phyloP scores from a whole-genome alignment of 2,888 invertebrate genomes.

The Drosophila conformis region DNA sequence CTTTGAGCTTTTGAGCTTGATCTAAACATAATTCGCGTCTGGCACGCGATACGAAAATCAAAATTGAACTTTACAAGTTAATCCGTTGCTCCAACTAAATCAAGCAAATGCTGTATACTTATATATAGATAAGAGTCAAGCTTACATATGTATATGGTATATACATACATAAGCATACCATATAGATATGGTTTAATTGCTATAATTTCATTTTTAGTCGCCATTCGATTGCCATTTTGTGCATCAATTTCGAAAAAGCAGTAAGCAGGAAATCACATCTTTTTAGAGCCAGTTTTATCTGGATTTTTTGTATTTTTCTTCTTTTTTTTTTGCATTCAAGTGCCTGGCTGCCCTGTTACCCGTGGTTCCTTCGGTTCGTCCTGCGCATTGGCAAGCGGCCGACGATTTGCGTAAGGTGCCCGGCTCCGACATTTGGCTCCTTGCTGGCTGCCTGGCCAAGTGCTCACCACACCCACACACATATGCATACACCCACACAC shows the following conservation, averaged over 20 bases:
- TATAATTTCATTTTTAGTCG: not conserved
- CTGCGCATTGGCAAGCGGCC: constrained; percentile 71
- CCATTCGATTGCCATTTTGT: constrained; percentile 29
- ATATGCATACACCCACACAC: constrained; percentile 12
- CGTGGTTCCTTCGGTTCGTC: constrained; percentile 68
- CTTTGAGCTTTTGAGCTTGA: constrained; percentile 65
- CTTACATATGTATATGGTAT: not conserved
- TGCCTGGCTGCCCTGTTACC: constrained; percentile 26
- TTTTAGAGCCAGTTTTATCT: constrained; percentile 2
- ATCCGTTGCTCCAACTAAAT: constrained; percentile 62
- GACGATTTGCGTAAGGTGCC: constrained; percentile 79
- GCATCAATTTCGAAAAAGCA: constrained; percentile 25
- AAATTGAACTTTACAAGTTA: constrained; percentile 79
- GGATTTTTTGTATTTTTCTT: not conserved
- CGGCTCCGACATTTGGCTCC: constrained; percentile 58
- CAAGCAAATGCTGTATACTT: constrained; percentile 11
- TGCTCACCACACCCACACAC: constrained; percentile 23
- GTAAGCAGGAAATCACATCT: constrained; percentile 27
- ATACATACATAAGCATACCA: not conserved
- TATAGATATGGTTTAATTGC: not conserved
- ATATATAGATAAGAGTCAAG: constrained; percentile 3
- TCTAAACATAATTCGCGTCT: constrained; percentile 66
- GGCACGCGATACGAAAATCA: constrained; percentile 76
- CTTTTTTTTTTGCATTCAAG: constrained; percentile 35
- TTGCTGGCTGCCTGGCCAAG: constrained; percentile 54